phyloP scores from a whole-genome alignment of 1,140 invertebrate genomes.

The Macrobrachium rosenbergii region DNA sequence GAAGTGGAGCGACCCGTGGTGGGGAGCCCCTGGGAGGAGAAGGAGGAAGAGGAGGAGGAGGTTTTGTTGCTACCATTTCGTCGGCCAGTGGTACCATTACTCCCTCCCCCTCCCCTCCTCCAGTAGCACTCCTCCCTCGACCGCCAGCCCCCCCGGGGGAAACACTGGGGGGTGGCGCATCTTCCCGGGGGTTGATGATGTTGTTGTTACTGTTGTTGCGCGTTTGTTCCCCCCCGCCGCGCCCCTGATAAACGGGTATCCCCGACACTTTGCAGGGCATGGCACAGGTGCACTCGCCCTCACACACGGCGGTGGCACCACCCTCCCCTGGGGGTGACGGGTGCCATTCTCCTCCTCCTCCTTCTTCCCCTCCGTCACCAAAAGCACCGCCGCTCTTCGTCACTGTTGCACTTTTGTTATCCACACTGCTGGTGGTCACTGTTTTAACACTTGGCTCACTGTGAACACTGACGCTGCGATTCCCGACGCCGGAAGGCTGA shows the following conservation, averaged over 20 bases:
- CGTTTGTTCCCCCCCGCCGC: conserved; percentile 50
- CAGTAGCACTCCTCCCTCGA: conserved; percentile 6
- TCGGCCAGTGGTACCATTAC: not conserved
- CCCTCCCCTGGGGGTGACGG: not conserved
- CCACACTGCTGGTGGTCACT: not conserved
- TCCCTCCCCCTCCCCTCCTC: not conserved
- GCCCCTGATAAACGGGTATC: conserved; percentile 64
- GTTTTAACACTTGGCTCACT: not conserved
- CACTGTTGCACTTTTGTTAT: conserved; percentile 8
- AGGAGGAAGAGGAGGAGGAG: not conserved
- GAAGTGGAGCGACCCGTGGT: conserved; percentile 25
- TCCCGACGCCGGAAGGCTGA: not conserved
- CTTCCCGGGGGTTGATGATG: conserved; percentile 22
- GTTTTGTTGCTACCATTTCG: conserved; percentile 8
- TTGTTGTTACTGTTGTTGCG: not conserved
- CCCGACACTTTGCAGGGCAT: conserved; percentile 65
- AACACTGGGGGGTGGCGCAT: conserved; percentile 35
- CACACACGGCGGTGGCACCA: conserved; percentile 31
- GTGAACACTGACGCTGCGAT: not conserved
- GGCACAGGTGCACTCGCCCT: conserved; percentile 55
- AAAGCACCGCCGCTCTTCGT: not conserved
- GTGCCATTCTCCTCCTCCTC: conserved; percentile 47
- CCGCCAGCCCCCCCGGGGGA: conserved; percentile 21
- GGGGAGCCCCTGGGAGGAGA: too few relatives aligned
- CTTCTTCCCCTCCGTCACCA: conserved; percentile 5